Evolutionary conservation across 2,797 vertebrate genomes (phyloP).

Genomic region (Pseudotriccus pelzelni): DNA sequence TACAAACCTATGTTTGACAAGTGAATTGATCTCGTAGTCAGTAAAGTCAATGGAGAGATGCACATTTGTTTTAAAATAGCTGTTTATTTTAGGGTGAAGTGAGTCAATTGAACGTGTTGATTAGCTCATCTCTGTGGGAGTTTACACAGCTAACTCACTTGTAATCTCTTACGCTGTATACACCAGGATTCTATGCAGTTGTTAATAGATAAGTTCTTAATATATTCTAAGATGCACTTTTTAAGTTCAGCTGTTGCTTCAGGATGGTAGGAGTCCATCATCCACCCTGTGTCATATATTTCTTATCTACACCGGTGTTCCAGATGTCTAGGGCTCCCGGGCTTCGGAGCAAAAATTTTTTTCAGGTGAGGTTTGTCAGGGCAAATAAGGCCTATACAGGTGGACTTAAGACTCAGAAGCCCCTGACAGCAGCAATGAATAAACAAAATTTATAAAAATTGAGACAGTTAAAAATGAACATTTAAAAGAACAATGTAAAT

Average conservation of each 20-base stretch:
- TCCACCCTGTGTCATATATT: background rate
- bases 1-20: background rate
- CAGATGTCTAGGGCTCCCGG: background rate
- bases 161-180: background rate
- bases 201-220: background rate
- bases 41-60: background rate
- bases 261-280: background rate
- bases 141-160: background rate
- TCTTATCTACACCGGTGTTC: fast-evolving
- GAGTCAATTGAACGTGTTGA: background rate
- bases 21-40: background rate
- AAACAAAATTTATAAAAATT: background rate
- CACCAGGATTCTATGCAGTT: background rate
- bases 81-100: background rate
- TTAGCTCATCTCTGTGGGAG: background rate
- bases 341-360: fast-evolving
- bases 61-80: background rate
- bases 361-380: background rate
- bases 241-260: background rate
- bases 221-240: background rate
- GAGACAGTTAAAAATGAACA: background rate
- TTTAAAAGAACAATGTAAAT: background rate
- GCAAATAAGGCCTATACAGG: background rate
- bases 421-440: background rate
- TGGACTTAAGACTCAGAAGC: background rate